Percentiles rank a stretch among this genome's conserved stretches.
phyloP scores from a whole-genome alignment of 2,797 vertebrate species.

The Helostoma temminkii region DNA sequence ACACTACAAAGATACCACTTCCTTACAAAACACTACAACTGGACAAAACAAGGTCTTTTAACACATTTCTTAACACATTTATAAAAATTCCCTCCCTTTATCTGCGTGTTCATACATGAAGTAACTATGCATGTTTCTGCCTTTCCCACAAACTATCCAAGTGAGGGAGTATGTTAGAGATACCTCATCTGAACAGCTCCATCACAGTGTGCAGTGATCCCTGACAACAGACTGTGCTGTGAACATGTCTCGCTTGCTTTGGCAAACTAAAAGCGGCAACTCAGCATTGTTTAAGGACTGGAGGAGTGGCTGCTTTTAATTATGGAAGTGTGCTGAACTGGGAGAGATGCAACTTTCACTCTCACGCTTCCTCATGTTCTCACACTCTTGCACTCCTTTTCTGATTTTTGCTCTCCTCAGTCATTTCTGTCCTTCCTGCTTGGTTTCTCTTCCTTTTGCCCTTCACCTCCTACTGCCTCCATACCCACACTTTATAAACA shows the following conservation, averaged over 20 bases:
- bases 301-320: constrained; percentile 65
- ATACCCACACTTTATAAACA: not conserved
- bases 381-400: constrained; percentile 14
- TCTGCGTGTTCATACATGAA: too few species aligned
- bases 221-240: constrained; percentile 40
- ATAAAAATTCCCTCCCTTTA: too few species aligned
- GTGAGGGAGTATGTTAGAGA: constrained; percentile 12
- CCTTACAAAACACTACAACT: too few species aligned
- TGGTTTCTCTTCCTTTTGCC: not conserved
- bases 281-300: constrained; percentile 57
- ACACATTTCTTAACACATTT: too few species aligned
- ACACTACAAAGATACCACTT: too few species aligned
- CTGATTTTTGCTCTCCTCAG: not conserved
- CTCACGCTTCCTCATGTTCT: constrained; percentile 36
- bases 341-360: constrained; percentile 49
- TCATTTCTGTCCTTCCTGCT: not conserved
- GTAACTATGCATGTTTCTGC: constrained; percentile 16
- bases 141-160: constrained; percentile 7
- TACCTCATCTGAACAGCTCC: constrained; percentile 29
- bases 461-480: not conserved
- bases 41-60: too few species aligned
- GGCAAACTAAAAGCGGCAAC: constrained; percentile 48
- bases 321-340: constrained; percentile 60
- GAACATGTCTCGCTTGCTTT: constrained; percentile 41
- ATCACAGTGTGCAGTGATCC: constrained; percentile 45